A percentile compares a stretch with the other conserved stretches of the same genome.
Evolutionary conservation across 64 coral and sea anemone genomes (phyloP).

Genomic region (Montipora foliosa): DNA sequence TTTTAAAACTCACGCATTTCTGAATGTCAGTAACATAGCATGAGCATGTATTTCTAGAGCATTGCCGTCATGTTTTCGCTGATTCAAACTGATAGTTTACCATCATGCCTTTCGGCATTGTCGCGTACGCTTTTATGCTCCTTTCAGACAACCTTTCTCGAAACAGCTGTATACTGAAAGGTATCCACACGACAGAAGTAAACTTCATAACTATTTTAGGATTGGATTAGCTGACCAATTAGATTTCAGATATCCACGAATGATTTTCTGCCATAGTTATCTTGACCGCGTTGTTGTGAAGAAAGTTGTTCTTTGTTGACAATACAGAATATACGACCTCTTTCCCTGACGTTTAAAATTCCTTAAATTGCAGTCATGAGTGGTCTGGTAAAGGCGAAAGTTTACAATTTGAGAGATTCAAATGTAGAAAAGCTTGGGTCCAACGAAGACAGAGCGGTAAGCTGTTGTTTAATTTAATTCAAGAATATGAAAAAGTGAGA

Average conservation of each 20-base stretch:
- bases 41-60: too few relatives aligned
- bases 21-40: too few relatives aligned
- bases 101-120: too few relatives aligned
- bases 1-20: too few relatives aligned
- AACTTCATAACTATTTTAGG: too few relatives aligned
- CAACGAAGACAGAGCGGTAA: slow-evolving; percentile 13
- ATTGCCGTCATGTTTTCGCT: too few relatives aligned
- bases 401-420: slow-evolving; percentile 17
- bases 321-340: too few relatives aligned
- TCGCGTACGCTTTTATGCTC: too few relatives aligned
- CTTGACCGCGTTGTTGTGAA: background rate
- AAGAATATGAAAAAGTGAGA: background rate
- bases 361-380: background rate
- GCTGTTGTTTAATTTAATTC: background rate
- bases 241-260: background rate
- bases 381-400: background rate
- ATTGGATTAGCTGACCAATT: background rate
- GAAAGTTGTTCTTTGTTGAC: background rate
- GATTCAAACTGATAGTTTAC: too few relatives aligned
- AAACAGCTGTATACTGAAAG: too few relatives aligned
- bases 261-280: background rate
- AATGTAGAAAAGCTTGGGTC: background rate
- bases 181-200: too few relatives aligned
- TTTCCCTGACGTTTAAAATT: background rate
- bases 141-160: too few relatives aligned